Base-by-base conservation (phyloP, 2,888 invertebrate genomes). In the Eupithecia vulgata region DNA sequence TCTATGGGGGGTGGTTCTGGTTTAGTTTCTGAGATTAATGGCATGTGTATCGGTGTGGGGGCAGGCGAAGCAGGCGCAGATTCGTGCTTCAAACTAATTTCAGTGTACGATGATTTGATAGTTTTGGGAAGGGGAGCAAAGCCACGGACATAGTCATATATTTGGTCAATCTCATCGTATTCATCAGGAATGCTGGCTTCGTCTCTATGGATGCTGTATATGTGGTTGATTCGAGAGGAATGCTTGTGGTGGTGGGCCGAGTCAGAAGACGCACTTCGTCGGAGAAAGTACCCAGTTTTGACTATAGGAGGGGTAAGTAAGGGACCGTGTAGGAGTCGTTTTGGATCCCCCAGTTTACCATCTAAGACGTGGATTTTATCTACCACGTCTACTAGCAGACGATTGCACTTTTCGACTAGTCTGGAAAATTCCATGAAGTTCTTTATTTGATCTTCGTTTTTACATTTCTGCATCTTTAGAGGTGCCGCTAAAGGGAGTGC, bases 131-230 rank as follows among this genome's bases (percentile, higher is more conserved):
- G 95, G 1, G 98, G 98, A 68, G 98, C 98, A 81, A 99, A 97
- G 1, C 99, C 98, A 77, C 99, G 95, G 0, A 99, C 98, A 89
- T 99, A 99, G 88, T 98, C 98, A 88, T 99, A 99, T 80, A 99
- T 98, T 91, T 99, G 98, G 94, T 99, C 99, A 81, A 99, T 98
- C 91, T 99, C 98, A 82, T 98, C 98, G 90, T 99, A 98, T 84
- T 98, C 98, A 87, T 98, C 97, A 42, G 96, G 95, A 68, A 95
- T 95, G 78, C 95, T 95, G 81, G 95, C 96, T 84, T 96, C 96
- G 82, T 96, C 97, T 85, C 95, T 95, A 81, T 95, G 95, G 80
- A 94, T 95, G 80, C 94, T 93, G 83, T 95, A 93, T 79, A 94
- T 94, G 81, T 94, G 95, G 83, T 90, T 95, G 81, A 94, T 95